Conservation (phyloP, 2,113 vertebrate species). For the Leptobrachium ailaonicum region DNA sequence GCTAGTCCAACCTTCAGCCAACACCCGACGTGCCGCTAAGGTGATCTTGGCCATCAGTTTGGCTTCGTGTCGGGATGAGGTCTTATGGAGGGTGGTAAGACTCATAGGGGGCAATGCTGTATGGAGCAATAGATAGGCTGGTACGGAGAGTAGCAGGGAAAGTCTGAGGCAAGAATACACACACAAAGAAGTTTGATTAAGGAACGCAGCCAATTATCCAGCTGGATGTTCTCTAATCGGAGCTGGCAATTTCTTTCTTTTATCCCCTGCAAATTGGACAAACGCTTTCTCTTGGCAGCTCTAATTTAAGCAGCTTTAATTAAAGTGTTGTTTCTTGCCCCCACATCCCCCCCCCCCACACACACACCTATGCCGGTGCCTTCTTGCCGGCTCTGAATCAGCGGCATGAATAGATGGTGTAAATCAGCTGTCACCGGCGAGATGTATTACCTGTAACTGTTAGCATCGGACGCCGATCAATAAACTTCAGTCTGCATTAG, state of each 20-base stretch:
- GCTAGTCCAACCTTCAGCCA: too few relatives aligned
- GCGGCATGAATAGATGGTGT: conserved; percentile 4
- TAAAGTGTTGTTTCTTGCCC: conserved; percentile 17
- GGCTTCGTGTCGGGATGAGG: too few relatives aligned
- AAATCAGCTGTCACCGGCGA: conserved; percentile 14
- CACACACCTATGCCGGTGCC: neutral
- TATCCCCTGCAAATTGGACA: conserved; percentile 7
- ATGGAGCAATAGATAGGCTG: too few relatives aligned
- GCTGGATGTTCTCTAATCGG: conserved; percentile 9
- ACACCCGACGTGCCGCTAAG: too few relatives aligned
- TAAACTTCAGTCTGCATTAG: conserved; percentile 40
- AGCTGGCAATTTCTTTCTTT: conserved; percentile 11
- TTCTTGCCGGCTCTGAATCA: conserved; percentile 8
- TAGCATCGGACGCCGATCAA: conserved; percentile 23
- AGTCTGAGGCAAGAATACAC: neutral
- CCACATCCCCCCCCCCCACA: neutral
- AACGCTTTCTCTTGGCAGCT: conserved; percentile 10
- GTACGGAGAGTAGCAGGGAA: too few relatives aligned
- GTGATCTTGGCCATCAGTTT: too few relatives aligned
- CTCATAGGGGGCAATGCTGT: too few relatives aligned
- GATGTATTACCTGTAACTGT: conserved; percentile 34
- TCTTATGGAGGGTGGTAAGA: too few relatives aligned
- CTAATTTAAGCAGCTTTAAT: conserved; percentile 14
- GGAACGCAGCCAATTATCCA: neutral
- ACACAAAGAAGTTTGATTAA: neutral